Evolutionary conservation across 2,888 invertebrate genomes (phyloP), one percentile per base, ranked within the genome.

Genomic region (Drosophila borealis): DNA sequence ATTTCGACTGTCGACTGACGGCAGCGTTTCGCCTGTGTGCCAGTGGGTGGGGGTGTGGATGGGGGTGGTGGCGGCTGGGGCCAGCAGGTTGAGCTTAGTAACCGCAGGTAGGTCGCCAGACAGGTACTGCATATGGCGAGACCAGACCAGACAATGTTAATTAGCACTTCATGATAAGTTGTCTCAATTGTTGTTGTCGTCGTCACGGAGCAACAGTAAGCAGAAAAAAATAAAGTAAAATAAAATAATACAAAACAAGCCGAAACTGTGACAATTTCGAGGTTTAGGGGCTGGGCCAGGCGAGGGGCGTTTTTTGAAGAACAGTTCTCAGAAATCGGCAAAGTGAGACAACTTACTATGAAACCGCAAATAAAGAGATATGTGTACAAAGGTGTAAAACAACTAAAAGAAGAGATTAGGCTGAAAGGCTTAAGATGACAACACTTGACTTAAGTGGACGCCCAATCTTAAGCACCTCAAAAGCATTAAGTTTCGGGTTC

Each of bases 111-210:
- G 71, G 79, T 76, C 79, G 74, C 81, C 77, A 83, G 76, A 71
- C 77, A 78, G 61, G 66, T 51, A 56, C 55, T 65, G 41, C 56
- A 74, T 67, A 68, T 64, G 71, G 76, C 53, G 64, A 49, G 39
- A 55, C 57, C 62, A 42, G 56, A 41, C 72, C 83, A 89, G 87
- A 87, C 88, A 88, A 83, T 80, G 87, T 89, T 88, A 88, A 89
- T 88, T 88, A 88, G 81, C 86, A 88, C 87, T 88, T 88, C 70
- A 81, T 83, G 85, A 85, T 87, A 85, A 87, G 87, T 87, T 87
- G 88, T 83, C 89, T 85, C 87, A 82, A 83, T 78, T 86, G 88
- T 79, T 76, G 82, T 78, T 71, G 57, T 17, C 37, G 62, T 55
- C 46, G 53, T 17, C 34, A 45, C 39, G 21, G 37, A 19, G 44